Evolutionary conservation across 1,140 invertebrate genomes (phyloP).

Genomic region (Zeugodacus cucurbitae): DNA sequence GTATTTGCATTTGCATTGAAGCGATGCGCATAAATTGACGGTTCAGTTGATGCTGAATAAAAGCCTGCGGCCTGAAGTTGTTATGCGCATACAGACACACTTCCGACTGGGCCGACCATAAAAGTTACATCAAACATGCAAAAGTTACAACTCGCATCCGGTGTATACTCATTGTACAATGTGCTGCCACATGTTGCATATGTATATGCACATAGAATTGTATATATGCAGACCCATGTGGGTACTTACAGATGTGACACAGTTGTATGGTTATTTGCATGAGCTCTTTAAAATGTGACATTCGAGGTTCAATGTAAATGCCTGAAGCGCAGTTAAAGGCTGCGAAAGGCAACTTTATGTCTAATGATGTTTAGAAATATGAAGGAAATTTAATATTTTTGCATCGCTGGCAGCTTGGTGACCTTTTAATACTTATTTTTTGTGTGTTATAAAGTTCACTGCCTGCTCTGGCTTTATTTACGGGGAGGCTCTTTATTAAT

Average conservation of each 20-base stretch:
- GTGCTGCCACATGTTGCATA: not conserved
- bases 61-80: not conserved
- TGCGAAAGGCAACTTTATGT: too few species aligned
- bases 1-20: not conserved
- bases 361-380: too few species aligned
- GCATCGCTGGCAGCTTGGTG: not conserved
- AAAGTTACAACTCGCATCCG: conserved; percentile 8
- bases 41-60: conserved; percentile 3
- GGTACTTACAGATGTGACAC: not conserved
- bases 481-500: too few species aligned
- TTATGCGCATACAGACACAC: not conserved
- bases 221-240: not conserved
- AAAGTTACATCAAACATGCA: conserved; percentile 12
- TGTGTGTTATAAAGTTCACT: too few species aligned
- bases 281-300: too few species aligned
- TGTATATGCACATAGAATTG: not conserved
- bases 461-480: too few species aligned
- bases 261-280: not conserved
- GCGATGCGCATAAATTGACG: conserved; percentile 19
- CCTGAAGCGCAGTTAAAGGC: not conserved
- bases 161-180: not conserved
- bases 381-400: not conserved
- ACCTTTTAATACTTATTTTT: too few species aligned
- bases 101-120: not conserved
- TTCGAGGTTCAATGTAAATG: not conserved